phyloP scores from a whole-genome alignment of 2,797 vertebrate species.

The Hapalemur alaotrensis region DNA sequence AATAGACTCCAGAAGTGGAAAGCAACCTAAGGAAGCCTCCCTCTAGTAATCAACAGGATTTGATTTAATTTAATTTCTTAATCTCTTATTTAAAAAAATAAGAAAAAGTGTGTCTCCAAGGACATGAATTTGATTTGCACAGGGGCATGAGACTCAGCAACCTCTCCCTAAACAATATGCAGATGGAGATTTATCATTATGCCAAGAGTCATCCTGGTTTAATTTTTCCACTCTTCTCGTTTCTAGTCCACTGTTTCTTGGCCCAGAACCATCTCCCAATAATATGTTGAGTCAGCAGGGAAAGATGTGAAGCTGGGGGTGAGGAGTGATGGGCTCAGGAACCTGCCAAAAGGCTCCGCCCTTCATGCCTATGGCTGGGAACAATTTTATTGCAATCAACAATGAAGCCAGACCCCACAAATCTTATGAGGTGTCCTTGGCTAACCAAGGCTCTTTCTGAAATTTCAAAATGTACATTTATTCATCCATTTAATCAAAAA shows the following conservation, averaged over 20 bases:
- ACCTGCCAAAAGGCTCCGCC: not conserved
- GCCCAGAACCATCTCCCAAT: not conserved
- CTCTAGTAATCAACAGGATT: not conserved
- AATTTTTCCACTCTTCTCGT: not conserved
- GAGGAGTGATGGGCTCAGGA: not conserved
- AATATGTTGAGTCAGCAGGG: not conserved
- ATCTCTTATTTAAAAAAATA: not conserved
- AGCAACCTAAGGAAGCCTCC: not conserved
- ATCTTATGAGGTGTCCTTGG: not conserved
- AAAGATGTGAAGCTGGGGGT: not conserved
- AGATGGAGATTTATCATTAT: not conserved
- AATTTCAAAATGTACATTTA: not conserved
- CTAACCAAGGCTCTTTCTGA: not conserved
- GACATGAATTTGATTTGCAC: not conserved
- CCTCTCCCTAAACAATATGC: not conserved
- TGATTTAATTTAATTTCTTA: too few relatives aligned
- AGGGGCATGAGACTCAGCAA: not conserved
- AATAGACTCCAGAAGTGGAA: not conserved
- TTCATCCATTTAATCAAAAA: not conserved
- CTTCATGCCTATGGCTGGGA: not conserved
- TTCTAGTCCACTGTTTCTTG: not conserved
- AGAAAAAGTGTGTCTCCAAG: not conserved
- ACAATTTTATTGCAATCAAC: not conserved
- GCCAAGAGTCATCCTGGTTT: not conserved
- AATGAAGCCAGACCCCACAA: too few relatives aligned